phyloP scores from a whole-genome alignment of 2,888 invertebrate genomes.

The Quadriops clusia region DNA sequence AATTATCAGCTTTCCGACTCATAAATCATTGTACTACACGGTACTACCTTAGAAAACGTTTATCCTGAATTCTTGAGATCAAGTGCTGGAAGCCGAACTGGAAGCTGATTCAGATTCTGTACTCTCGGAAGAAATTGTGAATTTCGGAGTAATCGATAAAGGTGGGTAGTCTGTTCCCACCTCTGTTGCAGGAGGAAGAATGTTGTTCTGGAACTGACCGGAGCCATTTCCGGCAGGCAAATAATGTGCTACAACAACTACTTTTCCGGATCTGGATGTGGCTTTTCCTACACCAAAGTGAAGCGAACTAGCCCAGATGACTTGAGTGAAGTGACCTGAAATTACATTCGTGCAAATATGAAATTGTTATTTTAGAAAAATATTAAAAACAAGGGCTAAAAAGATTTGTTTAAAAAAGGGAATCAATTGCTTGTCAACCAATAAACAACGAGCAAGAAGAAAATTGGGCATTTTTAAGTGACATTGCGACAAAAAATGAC shows the following conservation, averaged over 20 bases:
- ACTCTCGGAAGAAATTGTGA: constrained; percentile 17
- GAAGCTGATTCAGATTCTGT: constrained; percentile 15
- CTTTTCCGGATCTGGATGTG: constrained; percentile 61
- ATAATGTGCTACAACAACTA: constrained; percentile 77
- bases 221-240: constrained; percentile 67
- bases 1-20: no score
- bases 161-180: constrained; percentile 13
- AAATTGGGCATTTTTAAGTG: no score
- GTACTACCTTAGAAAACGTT: no score
- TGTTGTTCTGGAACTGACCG: constrained; percentile 64
- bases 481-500: no score
- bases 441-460: no score
- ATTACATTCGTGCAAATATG: constrained; percentile 14
- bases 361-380: no score
- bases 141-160: constrained; percentile 13
- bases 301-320: constrained; percentile 69
- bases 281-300: constrained; percentile 76
- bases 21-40: no score
- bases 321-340: constrained; percentile 75
- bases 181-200: constrained; percentile 49
- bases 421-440: no score
- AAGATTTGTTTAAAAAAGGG: no score
- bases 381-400: no score
- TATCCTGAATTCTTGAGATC: no score
- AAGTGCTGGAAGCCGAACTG: constrained; percentile 9